Percentiles rank a stretch among this genome's conserved stretches.
phyloP scores from a whole-genome alignment of 2,888 invertebrate genomes.

The Caenorhabditis becei region DNA sequence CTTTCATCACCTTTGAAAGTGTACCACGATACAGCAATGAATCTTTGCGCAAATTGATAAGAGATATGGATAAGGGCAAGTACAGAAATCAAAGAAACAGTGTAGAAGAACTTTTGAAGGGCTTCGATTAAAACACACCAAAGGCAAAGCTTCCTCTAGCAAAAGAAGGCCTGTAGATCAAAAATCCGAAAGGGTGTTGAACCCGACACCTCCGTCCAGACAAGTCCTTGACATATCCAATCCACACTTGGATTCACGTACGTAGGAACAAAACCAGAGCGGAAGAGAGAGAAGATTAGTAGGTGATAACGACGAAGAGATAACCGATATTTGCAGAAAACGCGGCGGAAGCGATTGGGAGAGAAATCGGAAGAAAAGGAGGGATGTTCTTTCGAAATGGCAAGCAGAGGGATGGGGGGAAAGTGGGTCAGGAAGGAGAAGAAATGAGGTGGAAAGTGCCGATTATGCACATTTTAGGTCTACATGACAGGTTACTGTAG shows the following conservation, averaged over 20 bases:
- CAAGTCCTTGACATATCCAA: neutral
- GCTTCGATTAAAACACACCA: neutral
- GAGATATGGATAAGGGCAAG: neutral
- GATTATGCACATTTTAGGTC: conserved; percentile 24
- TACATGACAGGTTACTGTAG: conserved; percentile 20
- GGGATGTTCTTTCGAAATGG: neutral
- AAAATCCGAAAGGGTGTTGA: conserved; percentile 32
- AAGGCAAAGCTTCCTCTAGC: neutral
- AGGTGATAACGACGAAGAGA: too few relatives aligned
- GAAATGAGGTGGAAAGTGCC: conserved; percentile 54
- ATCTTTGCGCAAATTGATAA: too few relatives aligned
- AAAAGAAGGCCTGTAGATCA: neutral
- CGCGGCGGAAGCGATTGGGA: neutral
- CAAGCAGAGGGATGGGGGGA: conserved; percentile 3
- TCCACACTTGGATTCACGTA: neutral
- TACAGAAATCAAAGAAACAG: neutral
- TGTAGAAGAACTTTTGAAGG: neutral
- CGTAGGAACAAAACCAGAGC: too few relatives aligned
- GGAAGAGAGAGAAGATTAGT: neutral
- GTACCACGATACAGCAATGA: too few relatives aligned
- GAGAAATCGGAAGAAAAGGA: conserved; percentile 21
- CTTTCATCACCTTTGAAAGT: too few relatives aligned
- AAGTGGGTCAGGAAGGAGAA: conserved; percentile 31
- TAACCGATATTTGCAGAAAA: too few relatives aligned
- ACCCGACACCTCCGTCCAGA: conserved; percentile 25